Evolutionary conservation across 2,888 invertebrate genomes (phyloP), one percentile per base, ranked within the genome.

Genomic region (Cerceris ruficornis): DNA sequence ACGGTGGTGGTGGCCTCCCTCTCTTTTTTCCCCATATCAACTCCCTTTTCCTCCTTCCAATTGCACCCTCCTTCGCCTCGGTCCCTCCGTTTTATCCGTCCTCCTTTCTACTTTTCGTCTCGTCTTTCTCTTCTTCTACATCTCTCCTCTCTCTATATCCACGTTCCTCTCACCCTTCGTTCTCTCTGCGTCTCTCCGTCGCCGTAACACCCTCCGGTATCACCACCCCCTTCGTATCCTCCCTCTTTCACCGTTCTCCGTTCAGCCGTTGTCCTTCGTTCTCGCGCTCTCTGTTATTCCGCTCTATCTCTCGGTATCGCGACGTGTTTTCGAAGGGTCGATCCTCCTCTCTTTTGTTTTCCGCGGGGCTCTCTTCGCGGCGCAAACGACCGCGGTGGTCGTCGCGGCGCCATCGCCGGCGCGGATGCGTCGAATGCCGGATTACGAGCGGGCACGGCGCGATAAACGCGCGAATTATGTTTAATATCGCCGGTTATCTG

Each of bases 391-490:
- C 69, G 59, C 65, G 77, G 61, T 74, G 80, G 82, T 72, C 71
- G 71, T 46, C 71, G 76, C 70, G 77, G 64, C 75, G 80, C 75
- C 80, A 74, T 75, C 69, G 71, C 65, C 54, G 59, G 54, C 52
- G 55, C 76, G 74, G 72, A 76, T 72, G 68, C 75, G 79, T 75
- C 71, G 77, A 85, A 85, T 79, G 83, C 67, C 77, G 74, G 84
- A 86, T 86, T 81, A 83, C 82, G 80, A 87, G 80, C 84, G 82
- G 75, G 69, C 73, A 69, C 77, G 79, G 81, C 74, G 86, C 89
- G 89, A 89, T 89, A 89, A 89, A 88, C 86, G 89, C 67, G 78
- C 84, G 84, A 89, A 88, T 89, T 88, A 87, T 87, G 83, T 77
- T 86, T 86, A 86, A 89, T 89, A 84, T 86, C 81, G 75, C 50